Base-by-base conservation (phyloP, 2,797 vertebrate species). In the Takifugu rubripes region DNA sequence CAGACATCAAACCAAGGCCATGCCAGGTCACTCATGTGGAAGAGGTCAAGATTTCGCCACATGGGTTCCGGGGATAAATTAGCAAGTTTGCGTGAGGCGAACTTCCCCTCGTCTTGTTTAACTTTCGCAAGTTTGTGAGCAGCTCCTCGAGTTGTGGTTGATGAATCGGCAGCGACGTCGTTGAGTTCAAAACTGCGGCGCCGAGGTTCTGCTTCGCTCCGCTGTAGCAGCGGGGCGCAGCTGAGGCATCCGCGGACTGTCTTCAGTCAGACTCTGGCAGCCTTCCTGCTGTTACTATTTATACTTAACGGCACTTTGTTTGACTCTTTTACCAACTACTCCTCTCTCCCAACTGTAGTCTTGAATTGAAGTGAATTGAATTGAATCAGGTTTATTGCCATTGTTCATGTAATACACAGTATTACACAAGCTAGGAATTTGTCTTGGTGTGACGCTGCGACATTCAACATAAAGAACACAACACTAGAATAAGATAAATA, bases 21-120 rank as follows among this genome's bases (percentile, higher is more conserved):
- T 68, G 62, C 49, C 60, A 77, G 87, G 85, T 78, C 79, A 80
- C 56, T 70, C 65, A 52, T 70, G 74, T 79, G 63, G 79, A 81
- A 66, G 75, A 72, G 77, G 74, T 80, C 79, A 79, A 82, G 40
- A 75, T 70, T 66, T 67, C 80, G 73, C 64, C 76, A 78, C 62
- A 68, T 70, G 74, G 78, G 72, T 75, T 54, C 49, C 21, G 7
- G 43, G 64, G 27, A 62, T 51, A 77, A 71, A 81, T 74, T 43
- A 72, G 42, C 66, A 43, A 27, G 66, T 76, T 64, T 74, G 31
- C 60, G 56, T 56, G 44, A 46, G 17, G 15, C 6, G 59, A 56
- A 74, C 29, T n/a, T 45, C 52, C 44, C 44, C 16, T 66, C 4
- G 25, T 55, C 56, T 59, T 53, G 16, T 69, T 46, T 24, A 61